Percentiles rank a stretch among this genome's conserved stretches.
Conservation (phyloP, 2,113 vertebrate genomes). For the Platichthys stellatus region DNA sequence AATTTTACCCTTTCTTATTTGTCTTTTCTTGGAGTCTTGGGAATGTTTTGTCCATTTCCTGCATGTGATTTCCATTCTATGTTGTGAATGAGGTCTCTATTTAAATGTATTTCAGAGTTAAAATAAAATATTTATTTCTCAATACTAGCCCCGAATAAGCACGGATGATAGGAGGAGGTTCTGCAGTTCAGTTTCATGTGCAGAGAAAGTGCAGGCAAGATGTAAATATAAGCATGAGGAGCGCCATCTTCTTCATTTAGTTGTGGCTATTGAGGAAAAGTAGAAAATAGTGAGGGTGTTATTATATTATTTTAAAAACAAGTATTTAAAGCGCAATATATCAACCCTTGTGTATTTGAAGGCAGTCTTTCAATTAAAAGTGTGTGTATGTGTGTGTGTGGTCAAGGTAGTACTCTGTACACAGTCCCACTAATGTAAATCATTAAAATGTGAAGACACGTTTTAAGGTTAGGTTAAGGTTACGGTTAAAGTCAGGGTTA, state of each 20-base stretch:
- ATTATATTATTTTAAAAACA: background rate
- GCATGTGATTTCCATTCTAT: too few species aligned
- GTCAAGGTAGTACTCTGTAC: too few species aligned
- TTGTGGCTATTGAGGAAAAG: background rate
- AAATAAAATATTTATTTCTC: too few species aligned
- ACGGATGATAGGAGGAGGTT: background rate
- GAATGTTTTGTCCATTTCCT: too few species aligned
- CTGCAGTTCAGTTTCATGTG: too few species aligned
- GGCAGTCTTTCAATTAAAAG: background rate
- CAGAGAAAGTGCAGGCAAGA: background rate
- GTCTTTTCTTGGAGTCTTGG: too few species aligned
- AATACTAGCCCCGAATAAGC: background rate
- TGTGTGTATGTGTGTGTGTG: background rate
- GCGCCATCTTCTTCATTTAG: constrained; percentile 4
- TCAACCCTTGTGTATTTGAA: background rate
- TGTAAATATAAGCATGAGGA: constrained; percentile 8
- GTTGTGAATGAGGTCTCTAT: too few species aligned
- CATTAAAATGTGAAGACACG: background rate
- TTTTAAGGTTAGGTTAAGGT: background rate
- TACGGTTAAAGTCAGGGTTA: background rate
- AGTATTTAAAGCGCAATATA: background rate
- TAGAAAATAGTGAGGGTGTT: background rate
- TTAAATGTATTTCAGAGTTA: too few species aligned
- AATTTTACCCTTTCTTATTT: too few species aligned
- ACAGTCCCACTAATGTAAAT: background rate